phyloP scores from a whole-genome alignment of 2,113 vertebrate genomes.

The Brachionichthys hirsutus region DNA sequence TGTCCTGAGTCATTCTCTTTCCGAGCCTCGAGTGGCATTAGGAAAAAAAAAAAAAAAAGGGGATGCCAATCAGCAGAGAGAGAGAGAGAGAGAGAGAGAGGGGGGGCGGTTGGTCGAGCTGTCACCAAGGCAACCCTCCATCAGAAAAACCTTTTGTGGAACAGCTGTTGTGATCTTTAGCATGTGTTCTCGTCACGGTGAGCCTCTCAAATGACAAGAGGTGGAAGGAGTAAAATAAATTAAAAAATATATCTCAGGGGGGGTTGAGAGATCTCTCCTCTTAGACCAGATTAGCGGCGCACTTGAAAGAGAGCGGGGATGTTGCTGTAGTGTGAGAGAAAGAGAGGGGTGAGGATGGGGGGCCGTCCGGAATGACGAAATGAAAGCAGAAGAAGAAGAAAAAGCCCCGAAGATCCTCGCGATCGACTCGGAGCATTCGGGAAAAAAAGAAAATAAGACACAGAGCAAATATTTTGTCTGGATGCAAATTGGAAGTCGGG shows the following conservation, averaged over 20 bases:
- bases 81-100: conserved; percentile 19
- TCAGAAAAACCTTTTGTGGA: conserved; percentile 42
- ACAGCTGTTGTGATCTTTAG: conserved; percentile 71
- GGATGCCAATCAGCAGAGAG: conserved; percentile 26
- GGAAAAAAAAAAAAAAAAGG: too few species aligned
- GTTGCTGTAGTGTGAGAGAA: conserved; percentile 26
- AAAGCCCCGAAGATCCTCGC: conserved; percentile 48
- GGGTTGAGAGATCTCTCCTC: conserved; percentile 32
- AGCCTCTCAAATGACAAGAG: conserved; percentile 45
- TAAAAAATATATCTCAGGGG: conserved; percentile 6
- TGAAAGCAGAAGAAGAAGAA: conserved; percentile 33
- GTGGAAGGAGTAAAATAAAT: conserved; percentile 4
- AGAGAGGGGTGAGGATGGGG: conserved; percentile 10
- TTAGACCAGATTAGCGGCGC: conserved; percentile 43
- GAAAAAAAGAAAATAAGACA: conserved; percentile 16
- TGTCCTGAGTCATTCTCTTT: conserved; percentile 67
- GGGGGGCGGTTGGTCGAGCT: conserved; percentile 26
- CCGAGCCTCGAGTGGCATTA: conserved; percentile 37
- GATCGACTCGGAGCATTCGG: conserved; percentile 42
- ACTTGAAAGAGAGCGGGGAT: conserved; percentile 37
- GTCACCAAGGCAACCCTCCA: conserved; percentile 69
- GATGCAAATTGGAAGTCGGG: conserved; percentile 23
- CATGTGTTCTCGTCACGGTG: conserved; percentile 67
- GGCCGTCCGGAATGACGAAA: conserved; percentile 50
- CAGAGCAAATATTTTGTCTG: conserved; percentile 45